Base-by-base conservation (phyloP, 2,888 invertebrate species). In the Pocota personata region DNA sequence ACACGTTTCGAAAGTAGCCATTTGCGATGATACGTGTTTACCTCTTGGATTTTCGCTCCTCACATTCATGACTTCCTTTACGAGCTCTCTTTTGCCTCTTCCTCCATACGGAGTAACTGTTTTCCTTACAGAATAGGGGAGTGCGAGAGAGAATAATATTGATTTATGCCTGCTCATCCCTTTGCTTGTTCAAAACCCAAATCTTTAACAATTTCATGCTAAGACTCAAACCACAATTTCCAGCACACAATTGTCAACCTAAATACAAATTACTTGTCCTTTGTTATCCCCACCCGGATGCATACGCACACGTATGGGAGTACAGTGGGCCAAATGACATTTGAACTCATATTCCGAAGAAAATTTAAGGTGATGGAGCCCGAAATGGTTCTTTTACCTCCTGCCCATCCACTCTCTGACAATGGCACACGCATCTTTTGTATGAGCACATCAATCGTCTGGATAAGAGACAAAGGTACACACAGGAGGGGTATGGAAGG, bases 21-120 rank as follows among this genome's bases (percentile, higher is more conserved):
- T 86, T 86, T 86, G 86, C 66, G 77, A 82, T 82, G 86, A 86
- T 86, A 86, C 86, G 86, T 86, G 86, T 86, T 86, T 82, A 82
- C 86, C 80, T 80, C 75, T 66, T 71, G 84, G 86, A 80, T 82
- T 77, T 82, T 72, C 72, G 82, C 55, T 60, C 64, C 58, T 55
- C 72, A 48, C 32, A 76, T 67, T 77, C 72, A 76, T 86, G 86
- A 67, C 76, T 72, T 86, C 60, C 76, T 86, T 86, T 82, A 82
- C 71, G 77, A 77, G 82, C 71, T 58, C 73, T 62, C 35, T 24
- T 27, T 24, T 62, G 32, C 48, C 12, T 16, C 14, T 14, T 12
- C 43, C 32, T 43, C 21, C 3, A 3, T 16, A 19, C 50, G 32
- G 32, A 16, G 27, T 67, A 52, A 75, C 64, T 71, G 69, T 69